Base-by-base conservation (phyloP, 2,113 vertebrate genomes). In the Cyprinodon brontotheroides region DNA sequence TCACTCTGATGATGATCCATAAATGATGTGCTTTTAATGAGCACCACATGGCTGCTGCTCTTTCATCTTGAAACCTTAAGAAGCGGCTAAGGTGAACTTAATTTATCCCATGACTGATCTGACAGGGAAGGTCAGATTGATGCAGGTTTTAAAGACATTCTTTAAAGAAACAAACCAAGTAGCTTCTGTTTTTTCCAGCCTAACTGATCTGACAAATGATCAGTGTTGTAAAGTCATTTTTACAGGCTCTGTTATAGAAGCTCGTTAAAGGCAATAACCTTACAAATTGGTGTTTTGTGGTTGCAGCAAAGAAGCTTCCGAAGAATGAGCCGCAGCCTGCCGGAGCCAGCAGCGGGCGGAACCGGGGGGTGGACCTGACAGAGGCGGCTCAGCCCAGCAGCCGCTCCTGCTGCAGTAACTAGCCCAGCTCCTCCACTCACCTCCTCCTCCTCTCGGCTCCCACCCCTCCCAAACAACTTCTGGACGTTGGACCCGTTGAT, bases 321-420 rank as follows among this genome's bases (percentile, higher is more conserved):
- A 99, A 99, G 94, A 99, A 93, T 61, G 98, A 99, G 93, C 96
- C 97, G 82, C 96, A 97, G 81, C 94, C 94, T 60, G 84, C 95
- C 65, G 96, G 95, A 79, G 86, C 93, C 74, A 95, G 80, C 89
- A 93, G 95, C 75, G 91, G 94, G 60, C 94, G 96, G 93, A 96
- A 94, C 95, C 94, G 96, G 92, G 97, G 97, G 63, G 98, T 98
- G 92, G 97, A 98, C 91, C 96, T 99, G 92, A 97, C 97, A 29
- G 97, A 99, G 94, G 94, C 97, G 47, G 94, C 96, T 65, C 97
- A 97, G 89, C 95, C 95, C 88, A 89, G 94, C 93, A 97, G 96
- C 94, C 96, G 94, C 82, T 92, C 96, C 92, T 99, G 97, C 93
- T 98, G 97, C 94, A 97, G 95, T 95, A 98, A 97, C 96, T 99